Conservation (phyloP, 2,113 vertebrate genomes). For the Seriola quinqueradiata region DNA sequence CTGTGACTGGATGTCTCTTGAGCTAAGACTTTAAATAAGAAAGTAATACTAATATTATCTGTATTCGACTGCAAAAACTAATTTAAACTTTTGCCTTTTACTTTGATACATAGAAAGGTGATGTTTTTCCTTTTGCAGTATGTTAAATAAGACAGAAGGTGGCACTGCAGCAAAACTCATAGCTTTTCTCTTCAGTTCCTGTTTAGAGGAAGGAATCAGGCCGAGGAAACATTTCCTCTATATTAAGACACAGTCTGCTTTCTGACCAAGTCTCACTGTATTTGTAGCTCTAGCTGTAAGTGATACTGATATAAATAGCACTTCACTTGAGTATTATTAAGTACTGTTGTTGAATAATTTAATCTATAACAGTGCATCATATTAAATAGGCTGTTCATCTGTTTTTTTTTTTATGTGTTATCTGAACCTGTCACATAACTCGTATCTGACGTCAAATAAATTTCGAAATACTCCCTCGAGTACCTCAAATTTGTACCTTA, state of each 20-base stretch:
- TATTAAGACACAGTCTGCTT: not conserved
- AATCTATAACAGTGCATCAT: not conserved
- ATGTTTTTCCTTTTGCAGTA: not conserved
- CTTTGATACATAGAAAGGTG: not conserved
- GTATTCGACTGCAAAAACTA: not conserved
- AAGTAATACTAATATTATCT: not conserved
- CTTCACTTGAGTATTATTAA: not conserved
- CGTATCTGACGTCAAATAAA: not conserved
- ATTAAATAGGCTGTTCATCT: not conserved
- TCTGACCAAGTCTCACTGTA: not conserved
- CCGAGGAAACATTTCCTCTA: not conserved
- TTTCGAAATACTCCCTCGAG: not conserved
- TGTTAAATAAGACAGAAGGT: not conserved
- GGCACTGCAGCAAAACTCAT: constrained; percentile 19
- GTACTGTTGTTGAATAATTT: not conserved
- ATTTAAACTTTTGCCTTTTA: not conserved
- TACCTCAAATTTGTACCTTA: not conserved
- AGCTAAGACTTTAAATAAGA: not conserved
- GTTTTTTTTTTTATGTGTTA: not conserved
- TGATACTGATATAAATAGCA: not conserved
- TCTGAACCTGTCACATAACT: not conserved
- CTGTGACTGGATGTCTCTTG: not conserved
- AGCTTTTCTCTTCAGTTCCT: not conserved
- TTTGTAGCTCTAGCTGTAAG: not conserved
- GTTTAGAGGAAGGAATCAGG: not conserved